Evolutionary conservation across 2,888 invertebrate species (phyloP), one percentile per base, ranked within the genome.

Genomic region (Lepidocyrtinus sp.): DNA sequence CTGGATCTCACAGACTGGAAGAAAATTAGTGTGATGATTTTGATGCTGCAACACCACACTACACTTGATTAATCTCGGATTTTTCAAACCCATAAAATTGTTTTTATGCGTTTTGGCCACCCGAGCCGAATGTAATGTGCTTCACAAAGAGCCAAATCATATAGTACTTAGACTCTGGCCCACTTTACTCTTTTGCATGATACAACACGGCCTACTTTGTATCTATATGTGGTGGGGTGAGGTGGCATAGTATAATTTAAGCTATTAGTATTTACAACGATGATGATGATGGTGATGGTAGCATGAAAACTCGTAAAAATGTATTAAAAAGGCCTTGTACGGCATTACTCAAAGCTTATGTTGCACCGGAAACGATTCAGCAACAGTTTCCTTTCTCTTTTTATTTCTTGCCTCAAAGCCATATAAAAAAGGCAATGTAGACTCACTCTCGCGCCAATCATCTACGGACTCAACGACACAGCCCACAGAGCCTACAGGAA

Each of bases 381-480:
- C 64, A 73, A 73, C 73, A 65, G 73, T 72, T 72, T 63, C 71
- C 71, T 70, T 27, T 69, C 27, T 72, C 15, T 50, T n/a, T 50
- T n/a, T n/a, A n/a, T 50, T 12, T 50, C 36, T 50, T 50, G 50
- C 50, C 50, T 50, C 15, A 50, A n/a, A n/a, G 50, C 17, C 50
- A 2, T 12, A 7, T 50, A 7, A 50, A 50, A 50, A 12, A 50
- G 15, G 50, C 17, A 2, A 12, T 50, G 17, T 2, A 12, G n/a
- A 50, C 50, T 12, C 5, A 5, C 36, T 36, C 36, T 36, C 17
- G 2, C 17, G 5, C 50, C 2, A 12, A 50, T 7, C 50, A 50
- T 7, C 50, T 50, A 15, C 2, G 15, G 50, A 36, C 12, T 36
- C 36, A 36, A 50, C 17, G 50, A 50, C 12, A 50, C 50, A 17